These are phyloP conservation scores for Ditylenchus dipsaci DNA, from an alignment of 1,140 invertebrate species.

Conservation along the genomic window DNA sequence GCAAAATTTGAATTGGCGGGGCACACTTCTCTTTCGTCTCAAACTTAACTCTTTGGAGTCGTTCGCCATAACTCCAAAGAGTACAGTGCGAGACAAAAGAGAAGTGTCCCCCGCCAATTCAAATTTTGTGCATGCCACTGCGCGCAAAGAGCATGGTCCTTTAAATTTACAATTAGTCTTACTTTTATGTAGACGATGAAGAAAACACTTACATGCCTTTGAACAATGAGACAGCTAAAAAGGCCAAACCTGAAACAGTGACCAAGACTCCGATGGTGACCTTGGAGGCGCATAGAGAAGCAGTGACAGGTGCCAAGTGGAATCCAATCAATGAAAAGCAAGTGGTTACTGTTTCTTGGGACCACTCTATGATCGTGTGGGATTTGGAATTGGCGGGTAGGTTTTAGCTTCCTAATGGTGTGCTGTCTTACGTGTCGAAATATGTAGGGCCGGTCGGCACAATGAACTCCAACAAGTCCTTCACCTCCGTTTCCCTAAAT, in stretches of 20 bases:
- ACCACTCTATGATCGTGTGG: conserved; percentile 90
- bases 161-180: too few species aligned
- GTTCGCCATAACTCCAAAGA: too few species aligned
- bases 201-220: conserved; percentile 15
- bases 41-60: too few species aligned
- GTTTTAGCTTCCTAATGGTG: not conserved
- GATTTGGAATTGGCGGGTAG: conserved; percentile 68
- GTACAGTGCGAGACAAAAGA: too few species aligned
- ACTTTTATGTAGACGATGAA: conserved; percentile 3
- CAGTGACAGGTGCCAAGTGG: conserved; percentile 78
- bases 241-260: conserved; percentile 22
- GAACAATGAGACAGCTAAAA: conserved; percentile 30
- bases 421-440: not conserved
- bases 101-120: too few species aligned
- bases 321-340: conserved; percentile 65
- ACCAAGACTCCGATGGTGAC: conserved; percentile 76
- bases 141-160: too few species aligned
- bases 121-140: not conserved
- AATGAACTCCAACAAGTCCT: conserved; percentile 76
- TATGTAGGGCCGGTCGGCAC: conserved; percentile 23
- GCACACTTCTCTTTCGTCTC: too few species aligned
- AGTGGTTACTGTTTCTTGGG: conserved; percentile 81
- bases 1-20: too few species aligned
- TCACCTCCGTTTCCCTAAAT: conserved; percentile 80
- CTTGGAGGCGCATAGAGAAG: conserved; percentile 84